Conservation (phyloP, 2,113 vertebrate genomes). For the Burhinus oedicnemus region DNA sequence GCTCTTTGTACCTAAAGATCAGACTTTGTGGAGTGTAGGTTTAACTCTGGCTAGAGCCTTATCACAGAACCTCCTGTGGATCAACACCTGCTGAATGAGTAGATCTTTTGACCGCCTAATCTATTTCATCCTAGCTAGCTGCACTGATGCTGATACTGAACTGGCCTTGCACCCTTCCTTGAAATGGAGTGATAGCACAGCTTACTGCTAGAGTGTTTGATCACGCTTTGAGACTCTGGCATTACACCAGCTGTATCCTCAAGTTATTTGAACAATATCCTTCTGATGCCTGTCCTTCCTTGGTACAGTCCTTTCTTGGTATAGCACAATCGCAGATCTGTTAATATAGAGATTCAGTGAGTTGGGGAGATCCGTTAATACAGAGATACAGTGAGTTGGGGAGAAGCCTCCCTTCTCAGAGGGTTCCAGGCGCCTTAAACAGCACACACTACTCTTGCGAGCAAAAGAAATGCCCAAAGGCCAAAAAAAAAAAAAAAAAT, state of each 20-base stretch:
- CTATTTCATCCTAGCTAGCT: not conserved
- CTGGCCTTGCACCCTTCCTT: not conserved
- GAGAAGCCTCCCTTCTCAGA: conserved; percentile 13
- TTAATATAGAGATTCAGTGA: conserved; percentile 14
- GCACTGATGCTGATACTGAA: not conserved
- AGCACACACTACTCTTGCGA: conserved; percentile 50
- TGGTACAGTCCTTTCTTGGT: conserved; percentile 19
- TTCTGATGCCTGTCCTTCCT: conserved; percentile 16
- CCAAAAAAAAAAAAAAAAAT: not conserved
- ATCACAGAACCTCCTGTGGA: not conserved
- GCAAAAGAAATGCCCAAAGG: conserved; percentile 62
- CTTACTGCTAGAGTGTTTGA: not conserved
- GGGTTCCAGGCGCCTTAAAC: conserved; percentile 51
- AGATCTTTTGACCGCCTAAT: not conserved
- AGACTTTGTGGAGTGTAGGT: not conserved
- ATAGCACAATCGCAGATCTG: conserved; percentile 7
- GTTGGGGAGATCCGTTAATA: not conserved
- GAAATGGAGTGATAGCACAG: not conserved
- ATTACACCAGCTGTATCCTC: not conserved
- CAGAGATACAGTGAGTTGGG: not conserved
- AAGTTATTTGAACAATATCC: not conserved
- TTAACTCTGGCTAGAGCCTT: not conserved
- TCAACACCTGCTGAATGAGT: not conserved
- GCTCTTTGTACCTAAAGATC: not conserved
- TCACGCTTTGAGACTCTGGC: not conserved